Percentiles rank a stretch among this genome's conserved stretches.
phyloP scores from a whole-genome alignment of 2,888 invertebrate genomes.

The Blastobasis lacticolella region DNA sequence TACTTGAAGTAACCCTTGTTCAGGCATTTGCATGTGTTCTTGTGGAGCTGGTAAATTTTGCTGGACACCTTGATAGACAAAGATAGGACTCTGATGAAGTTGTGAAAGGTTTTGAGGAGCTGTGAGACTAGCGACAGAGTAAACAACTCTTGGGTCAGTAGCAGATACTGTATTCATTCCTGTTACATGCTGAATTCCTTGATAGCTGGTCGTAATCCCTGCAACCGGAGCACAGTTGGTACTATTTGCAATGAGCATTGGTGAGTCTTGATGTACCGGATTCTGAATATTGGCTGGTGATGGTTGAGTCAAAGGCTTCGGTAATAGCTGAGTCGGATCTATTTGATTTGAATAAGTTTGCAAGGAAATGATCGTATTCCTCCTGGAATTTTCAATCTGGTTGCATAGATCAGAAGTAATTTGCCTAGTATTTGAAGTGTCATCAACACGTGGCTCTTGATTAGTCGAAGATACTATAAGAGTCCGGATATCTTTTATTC shows the following conservation, averaged over 20 bases:
- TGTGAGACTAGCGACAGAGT: neutral
- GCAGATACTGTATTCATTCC: neutral
- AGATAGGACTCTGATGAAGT: too few relatives aligned
- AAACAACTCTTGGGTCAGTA: neutral
- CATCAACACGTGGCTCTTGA: neutral
- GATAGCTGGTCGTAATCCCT: neutral
- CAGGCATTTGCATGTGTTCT: neutral
- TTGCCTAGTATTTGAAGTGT: neutral
- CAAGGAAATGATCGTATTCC: neutral
- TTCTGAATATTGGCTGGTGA: conserved; percentile 1
- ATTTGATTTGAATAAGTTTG: neutral
- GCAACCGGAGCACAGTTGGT: neutral
- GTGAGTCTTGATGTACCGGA: neutral
- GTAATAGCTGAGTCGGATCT: too few relatives aligned
- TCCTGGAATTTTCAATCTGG: neutral
- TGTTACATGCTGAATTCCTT: neutral
- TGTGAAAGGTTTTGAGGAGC: neutral
- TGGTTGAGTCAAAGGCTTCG: neutral
- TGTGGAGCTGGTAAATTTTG: neutral
- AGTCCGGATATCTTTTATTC: neutral
- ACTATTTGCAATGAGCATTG: neutral
- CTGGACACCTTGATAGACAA: too few relatives aligned
- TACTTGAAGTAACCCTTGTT: neutral
- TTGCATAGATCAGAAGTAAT: neutral
- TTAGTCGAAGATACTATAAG: neutral